Base-by-base conservation (phyloP, 2,113 vertebrate species). In the Sphaerodactylus townsendi region DNA sequence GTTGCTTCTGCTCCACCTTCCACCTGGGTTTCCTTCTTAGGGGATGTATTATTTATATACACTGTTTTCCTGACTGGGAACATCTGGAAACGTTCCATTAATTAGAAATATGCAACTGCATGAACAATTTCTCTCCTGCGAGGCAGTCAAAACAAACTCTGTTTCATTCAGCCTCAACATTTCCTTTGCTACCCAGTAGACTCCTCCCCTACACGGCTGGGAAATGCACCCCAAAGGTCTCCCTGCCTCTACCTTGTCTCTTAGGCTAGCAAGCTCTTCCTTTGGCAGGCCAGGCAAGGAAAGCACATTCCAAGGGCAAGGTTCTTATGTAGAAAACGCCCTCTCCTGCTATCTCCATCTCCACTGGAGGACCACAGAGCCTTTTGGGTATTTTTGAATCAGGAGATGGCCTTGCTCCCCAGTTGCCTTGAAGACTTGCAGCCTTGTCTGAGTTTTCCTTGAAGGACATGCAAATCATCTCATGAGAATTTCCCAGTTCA, bases 71-170 rank as follows among this genome's bases (percentile, higher is more conserved):
- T 86, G 50, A 41, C 59, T 37, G 50, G 59, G 56, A 89, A 82
- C 85, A 88, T 91, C 73, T 50, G 72, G 64, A 66, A 89, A 75
- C 72, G 79, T 89, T 81, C 50, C 25, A 35, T 89, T 91, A 92
- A 92, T 85, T 81, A 85, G 89, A 87, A 85, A 87, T 30, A 85
- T 86, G 82, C 88, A 91, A 93, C 89, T 92, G 86, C 90, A 80
- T 78, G 69, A 91, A 53, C 48, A 68, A 1, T 90, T 91, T 53
- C 35, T 77, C 79, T 79, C 86, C 44, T 68, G 77, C 83, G 77
- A 89, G 81, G 83, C 56, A 62, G 30, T 17, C 62, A 19, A 35
- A 78, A 70, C 88, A 35, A 84, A 85, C 76, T 81, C 84, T 71
- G 86, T 41, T 86, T 89, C 85, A 84, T 72, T 74, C 68, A 75